Percentiles rank a stretch among this genome's conserved stretches.
Conservation (phyloP, 92 coral and sea anemone species). For the Isaurus tuberculatus region DNA sequence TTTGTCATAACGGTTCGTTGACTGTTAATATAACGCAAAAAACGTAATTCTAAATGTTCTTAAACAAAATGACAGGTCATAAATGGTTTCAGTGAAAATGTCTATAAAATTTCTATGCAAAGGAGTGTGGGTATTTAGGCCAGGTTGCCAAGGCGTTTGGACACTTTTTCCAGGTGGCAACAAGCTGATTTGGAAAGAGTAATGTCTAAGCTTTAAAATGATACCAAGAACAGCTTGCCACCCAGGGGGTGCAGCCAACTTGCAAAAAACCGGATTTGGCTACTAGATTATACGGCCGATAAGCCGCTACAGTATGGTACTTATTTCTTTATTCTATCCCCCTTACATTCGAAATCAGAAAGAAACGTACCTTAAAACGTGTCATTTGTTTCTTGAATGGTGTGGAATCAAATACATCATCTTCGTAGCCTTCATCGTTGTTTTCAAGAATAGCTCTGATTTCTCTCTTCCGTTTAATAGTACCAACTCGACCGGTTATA, state of each 20-base stretch:
- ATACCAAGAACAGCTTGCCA: too few relatives aligned
- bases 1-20: not conserved
- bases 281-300: too few relatives aligned
- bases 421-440: conserved; percentile 89
- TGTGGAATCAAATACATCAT: conserved; percentile 94
- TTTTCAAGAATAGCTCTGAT: conserved; percentile 86
- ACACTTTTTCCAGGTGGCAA: too few relatives aligned
- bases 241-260: too few relatives aligned
- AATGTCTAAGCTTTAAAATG: too few relatives aligned
- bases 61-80: too few relatives aligned
- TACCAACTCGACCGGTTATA: conserved; percentile 90
- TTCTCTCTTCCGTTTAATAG: conserved; percentile 90
- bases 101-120: not conserved
- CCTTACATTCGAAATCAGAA: not conserved
- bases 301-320: too few relatives aligned
- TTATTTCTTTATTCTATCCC: too few relatives aligned
- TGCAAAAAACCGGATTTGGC: too few relatives aligned
- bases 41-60: not conserved
- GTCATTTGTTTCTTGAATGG: conserved; percentile 81
- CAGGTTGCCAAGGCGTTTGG: too few relatives aligned
- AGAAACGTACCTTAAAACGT: conserved; percentile 60
- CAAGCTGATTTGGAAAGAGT: too few relatives aligned
- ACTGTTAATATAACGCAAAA: not conserved
- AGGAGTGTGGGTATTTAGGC: too few relatives aligned
- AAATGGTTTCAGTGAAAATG: not conserved